Conservation (phyloP, 1,140 invertebrate genomes). For the Aphelenchoides fujianensis region DNA sequence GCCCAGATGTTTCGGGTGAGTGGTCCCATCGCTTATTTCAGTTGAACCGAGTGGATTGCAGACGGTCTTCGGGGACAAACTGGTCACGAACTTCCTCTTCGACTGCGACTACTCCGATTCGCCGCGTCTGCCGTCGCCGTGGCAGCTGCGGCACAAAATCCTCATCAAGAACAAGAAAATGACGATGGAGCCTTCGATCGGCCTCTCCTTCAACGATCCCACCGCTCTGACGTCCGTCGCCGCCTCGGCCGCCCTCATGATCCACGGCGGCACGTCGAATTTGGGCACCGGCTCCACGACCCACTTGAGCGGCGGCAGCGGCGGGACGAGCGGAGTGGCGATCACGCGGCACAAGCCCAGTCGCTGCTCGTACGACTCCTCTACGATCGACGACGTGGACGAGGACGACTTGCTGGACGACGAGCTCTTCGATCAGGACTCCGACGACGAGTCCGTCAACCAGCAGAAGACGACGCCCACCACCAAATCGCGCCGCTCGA, state of each 20-base stretch:
- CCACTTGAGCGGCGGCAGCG: neutral
- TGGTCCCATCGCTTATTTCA: constrained; percentile 28
- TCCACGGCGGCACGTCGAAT: neutral
- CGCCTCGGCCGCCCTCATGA: neutral
- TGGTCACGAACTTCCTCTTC: constrained; percentile 83
- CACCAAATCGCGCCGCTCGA: constrained; percentile 16
- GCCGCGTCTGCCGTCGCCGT: constrained; percentile 77
- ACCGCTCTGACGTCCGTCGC: neutral
- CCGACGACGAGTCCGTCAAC: constrained; percentile 43
- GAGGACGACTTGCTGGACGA: too few species aligned
- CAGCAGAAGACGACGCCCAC: neutral
- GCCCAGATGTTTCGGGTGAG: constrained; percentile 84
- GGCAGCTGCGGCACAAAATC: constrained; percentile 78
- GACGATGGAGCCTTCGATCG: constrained; percentile 53
- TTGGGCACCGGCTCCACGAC: constrained; percentile 18
- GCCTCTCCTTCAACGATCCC: constrained; percentile 19
- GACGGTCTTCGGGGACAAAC: constrained; percentile 83
- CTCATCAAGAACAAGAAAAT: constrained; percentile 78
- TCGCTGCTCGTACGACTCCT: constrained; percentile 53
- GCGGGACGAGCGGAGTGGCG: constrained; percentile 24
- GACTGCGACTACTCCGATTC: constrained; percentile 78
- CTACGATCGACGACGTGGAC: constrained; percentile 55
- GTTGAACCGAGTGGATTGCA: constrained; percentile 63
- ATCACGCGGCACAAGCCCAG: constrained; percentile 49
- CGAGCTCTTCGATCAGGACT: constrained; percentile 53